phyloP scores from a whole-genome alignment of 1,140 invertebrate genomes.

The Lanistes nyassanus region DNA sequence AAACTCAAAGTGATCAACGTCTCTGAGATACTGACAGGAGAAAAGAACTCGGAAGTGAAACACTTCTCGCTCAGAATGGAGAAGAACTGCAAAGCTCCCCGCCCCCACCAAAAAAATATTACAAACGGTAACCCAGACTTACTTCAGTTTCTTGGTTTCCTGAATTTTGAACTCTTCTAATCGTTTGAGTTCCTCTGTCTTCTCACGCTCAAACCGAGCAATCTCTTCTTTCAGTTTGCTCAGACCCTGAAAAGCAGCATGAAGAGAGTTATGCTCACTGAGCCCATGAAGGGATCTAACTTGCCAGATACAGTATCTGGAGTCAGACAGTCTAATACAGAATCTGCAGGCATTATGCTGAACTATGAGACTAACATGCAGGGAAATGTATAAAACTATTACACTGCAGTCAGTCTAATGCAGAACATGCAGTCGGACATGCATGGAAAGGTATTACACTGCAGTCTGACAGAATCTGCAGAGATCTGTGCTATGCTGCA shows the following conservation, averaged over 20 bases:
- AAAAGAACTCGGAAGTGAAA: not conserved
- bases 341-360: too few relatives aligned
- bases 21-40: too few relatives aligned
- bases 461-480: too few relatives aligned
- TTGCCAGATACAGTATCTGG: too few relatives aligned
- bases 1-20: not conserved
- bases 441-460: too few relatives aligned
- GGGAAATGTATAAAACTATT: too few relatives aligned
- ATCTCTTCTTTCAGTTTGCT: conserved; percentile 64
- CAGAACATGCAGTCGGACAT: not conserved
- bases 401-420: not conserved
- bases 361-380: not conserved
- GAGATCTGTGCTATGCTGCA: too few relatives aligned
- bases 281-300: too few relatives aligned
- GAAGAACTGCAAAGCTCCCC: too few relatives aligned
- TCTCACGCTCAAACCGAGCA: conserved; percentile 64
- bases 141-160: conserved; percentile 66
- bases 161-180: conserved; percentile 64
- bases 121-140: conserved; percentile 22
- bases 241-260: conserved; percentile 49
- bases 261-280: not conserved
- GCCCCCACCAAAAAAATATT: too few relatives aligned
- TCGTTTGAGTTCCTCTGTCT: conserved; percentile 58
- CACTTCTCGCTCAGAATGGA: too few relatives aligned
- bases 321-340: too few relatives aligned